These are phyloP conservation scores for Mantis religiosa DNA, from an alignment of 2,888 invertebrate genomes.

Conservation along the genomic window DNA sequence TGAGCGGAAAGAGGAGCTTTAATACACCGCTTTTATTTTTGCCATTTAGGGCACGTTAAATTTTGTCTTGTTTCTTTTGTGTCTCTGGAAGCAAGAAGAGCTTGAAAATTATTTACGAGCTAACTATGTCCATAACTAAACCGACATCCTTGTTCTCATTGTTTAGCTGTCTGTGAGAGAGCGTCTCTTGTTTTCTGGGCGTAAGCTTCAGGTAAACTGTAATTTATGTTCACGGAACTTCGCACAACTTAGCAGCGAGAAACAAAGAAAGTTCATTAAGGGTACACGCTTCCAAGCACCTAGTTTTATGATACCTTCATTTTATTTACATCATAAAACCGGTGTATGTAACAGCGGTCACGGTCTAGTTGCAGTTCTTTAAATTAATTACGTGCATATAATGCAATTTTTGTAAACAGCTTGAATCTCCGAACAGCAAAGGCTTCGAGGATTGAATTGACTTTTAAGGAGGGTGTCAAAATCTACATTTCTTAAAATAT, in stretches of 20 bases:
- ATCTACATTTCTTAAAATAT: no score
- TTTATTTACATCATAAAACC: background rate
- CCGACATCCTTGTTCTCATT: background rate
- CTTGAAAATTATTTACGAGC: background rate
- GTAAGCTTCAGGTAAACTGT: background rate
- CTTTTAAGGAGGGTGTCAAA: no score
- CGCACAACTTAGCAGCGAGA: background rate
- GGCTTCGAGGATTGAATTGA: no score
- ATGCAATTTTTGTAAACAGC: no score
- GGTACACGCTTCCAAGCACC: background rate
- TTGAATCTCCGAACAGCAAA: no score
- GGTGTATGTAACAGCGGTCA: no score
- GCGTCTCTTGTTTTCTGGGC: background rate
- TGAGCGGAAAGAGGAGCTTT: no score
- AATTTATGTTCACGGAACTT: background rate
- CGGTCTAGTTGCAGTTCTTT: no score
- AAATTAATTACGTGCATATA: no score
- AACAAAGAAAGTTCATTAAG: background rate
- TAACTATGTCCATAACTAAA: background rate
- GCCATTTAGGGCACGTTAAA: background rate
- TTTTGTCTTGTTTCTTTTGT: background rate
- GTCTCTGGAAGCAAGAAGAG: background rate
- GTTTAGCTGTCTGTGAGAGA: background rate
- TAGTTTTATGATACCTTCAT: background rate
- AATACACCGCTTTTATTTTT: background rate